Conservation (phyloP, 2,113 vertebrate genomes). For the Ivindomyrus marchei region DNA sequence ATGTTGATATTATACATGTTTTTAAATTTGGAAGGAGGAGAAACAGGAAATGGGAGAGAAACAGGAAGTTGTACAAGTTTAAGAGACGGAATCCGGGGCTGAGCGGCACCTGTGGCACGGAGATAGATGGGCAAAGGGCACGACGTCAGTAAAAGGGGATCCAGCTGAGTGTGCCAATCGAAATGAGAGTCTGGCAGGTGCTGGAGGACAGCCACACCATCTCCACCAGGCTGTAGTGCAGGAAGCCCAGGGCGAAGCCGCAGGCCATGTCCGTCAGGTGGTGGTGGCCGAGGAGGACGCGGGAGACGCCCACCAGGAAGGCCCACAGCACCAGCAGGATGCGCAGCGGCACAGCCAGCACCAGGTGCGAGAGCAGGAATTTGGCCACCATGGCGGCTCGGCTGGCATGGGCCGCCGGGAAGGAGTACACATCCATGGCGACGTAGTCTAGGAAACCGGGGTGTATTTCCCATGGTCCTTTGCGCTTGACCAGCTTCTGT, state of each 20-base stretch:
- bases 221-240: slow-evolving; percentile 91
- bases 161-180: slow-evolving; percentile 73
- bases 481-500: slow-evolving; percentile 84
- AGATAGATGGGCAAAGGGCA: not conserved
- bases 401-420: slow-evolving; percentile 87
- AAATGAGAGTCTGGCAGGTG: slow-evolving; percentile 88
- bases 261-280: slow-evolving; percentile 86
- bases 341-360: slow-evolving; percentile 85
- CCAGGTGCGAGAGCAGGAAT: slow-evolving; percentile 92
- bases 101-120: not conserved
- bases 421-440: slow-evolving; percentile 88
- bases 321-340: slow-evolving; percentile 91
- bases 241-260: slow-evolving; percentile 79
- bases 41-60: slow-evolving; percentile 5
- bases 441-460: slow-evolving; percentile 80
- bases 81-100: not conserved
- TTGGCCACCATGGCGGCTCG: slow-evolving; percentile 86
- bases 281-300: slow-evolving; percentile 83
- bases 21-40: not conserved
- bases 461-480: slow-evolving; percentile 76
- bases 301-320: slow-evolving; percentile 78
- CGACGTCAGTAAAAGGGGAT: slow-evolving; percentile 47
- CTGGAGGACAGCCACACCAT: slow-evolving; percentile 86
- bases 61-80: not conserved
- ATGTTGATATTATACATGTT: not conserved